Base-by-base conservation (phyloP, 2,113 vertebrate species). In the Nothobranchius kuhntae region DNA sequence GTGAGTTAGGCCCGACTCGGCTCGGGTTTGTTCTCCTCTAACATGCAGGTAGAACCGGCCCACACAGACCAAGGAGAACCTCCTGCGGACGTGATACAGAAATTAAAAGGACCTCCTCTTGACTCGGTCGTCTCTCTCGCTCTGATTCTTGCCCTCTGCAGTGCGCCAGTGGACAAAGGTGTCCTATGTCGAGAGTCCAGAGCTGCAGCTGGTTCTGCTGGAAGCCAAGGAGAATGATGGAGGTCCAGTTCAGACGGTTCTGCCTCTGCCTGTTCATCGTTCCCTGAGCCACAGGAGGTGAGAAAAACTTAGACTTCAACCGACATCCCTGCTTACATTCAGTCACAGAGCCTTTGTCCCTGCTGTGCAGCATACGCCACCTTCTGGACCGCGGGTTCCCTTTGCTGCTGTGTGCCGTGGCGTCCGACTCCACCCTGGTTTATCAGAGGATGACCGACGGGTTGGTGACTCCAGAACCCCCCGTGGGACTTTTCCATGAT, bases 381-480 rank as follows among this genome's bases (percentile, higher is more conserved):
- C 64, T 92, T 48, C 63, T 94, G 85, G 89, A 82, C 72, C 45
- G 75, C 53, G 89, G 88, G 38, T 72, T 64, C 12, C 81, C 90
- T 2, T 55, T 91, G 85, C 86, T 93, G 56, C 71, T 99, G 88
- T 98, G 96, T 46, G 94, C 95, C 15, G 95, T 97, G 72, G 95
- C 96, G 14, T 93, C 96, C 0, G 98, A 99, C 81, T 99, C 97
- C 77, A 98, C 95, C 9, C 88, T 97, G 55, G 96, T 99, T 65
- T 99, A 98, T 74, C 98, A 98, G 80, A 95, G 91, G 87, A 88
- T 97, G 71, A 95, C 94, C 0, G 94, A 96, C n/a, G 96, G 96
- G 45, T 88, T 99, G 82, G 90, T 98, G 82, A 93, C 94, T 14
- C 96, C 98, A 3, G 95, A 97, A 46, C 95, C 95, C 53, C 95